Base-by-base conservation (phyloP, 2,888 invertebrate species). In the Bellardia bayeri region DNA sequence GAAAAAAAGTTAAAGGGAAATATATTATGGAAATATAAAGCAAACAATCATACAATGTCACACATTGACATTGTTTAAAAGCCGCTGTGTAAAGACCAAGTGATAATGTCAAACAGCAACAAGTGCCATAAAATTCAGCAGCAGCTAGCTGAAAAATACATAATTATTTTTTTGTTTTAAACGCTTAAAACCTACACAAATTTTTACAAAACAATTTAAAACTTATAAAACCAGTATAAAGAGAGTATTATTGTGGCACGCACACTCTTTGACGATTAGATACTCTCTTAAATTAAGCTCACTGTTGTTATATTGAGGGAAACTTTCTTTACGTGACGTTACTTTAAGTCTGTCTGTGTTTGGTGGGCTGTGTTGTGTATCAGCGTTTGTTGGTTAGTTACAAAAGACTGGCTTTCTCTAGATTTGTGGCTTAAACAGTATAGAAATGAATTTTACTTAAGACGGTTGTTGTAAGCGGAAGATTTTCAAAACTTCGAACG, bases 401-500 rank as follows among this genome's bases (percentile, higher is more conserved):
- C 56, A 61, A 84, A 69, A 87, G 61, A 63, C 69, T 30, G 78
- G 79, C 87, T 87, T 87, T 87, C 82, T 82, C 85, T 71, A 74
- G 33, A 23, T 37, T 71, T 75, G 78, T 63, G 56, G 42, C 56
- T 79, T 54, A 58, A 82, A 56, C 82, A 87, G 87, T 87, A 64
- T 79, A 75, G 64, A 87, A 79, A 75, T 33, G 23, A 66, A 64
- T 71, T 81, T 82, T 64, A 82, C 51, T 75, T 69, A 8, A 85
- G 85, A 85, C 79, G 87, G 85, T 85, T 82, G 85, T 85, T 51
- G 64, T 69, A 85, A 85, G 75, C 87, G 87, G 82, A 79, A 82
- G 66, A 79, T 75, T 78, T 79, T 71, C 0, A 61, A n/a, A 30
- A 64, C 45, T 16, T 33, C 5, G 4, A 45, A 51, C 5, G 33